A percentile compares a stretch with the other conserved stretches of the same genome.
Conservation (phyloP, 2,797 vertebrate genomes). For the Xyrichtys novacula region DNA sequence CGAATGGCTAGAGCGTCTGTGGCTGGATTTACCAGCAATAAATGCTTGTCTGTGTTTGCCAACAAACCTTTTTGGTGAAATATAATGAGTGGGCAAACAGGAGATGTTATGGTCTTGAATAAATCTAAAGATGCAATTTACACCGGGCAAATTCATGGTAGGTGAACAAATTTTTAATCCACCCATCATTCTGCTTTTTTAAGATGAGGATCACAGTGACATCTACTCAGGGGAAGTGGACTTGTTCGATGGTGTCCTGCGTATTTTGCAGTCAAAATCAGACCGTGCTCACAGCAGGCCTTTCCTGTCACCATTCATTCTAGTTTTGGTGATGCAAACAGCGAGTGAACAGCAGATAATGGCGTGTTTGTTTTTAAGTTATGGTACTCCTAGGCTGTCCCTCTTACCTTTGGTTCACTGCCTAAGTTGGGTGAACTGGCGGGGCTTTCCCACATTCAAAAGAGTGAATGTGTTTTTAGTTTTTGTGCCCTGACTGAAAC, state of each 20-base stretch:
- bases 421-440: constrained; percentile 52
- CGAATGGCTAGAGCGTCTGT: neutral
- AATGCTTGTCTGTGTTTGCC: neutral
- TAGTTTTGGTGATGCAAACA: constrained; percentile 23
- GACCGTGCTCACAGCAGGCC: neutral
- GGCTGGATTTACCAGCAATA: too few species aligned
- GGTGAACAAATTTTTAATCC: neutral
- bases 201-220: neutral
- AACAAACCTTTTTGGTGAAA: neutral
- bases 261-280: constrained; percentile 5
- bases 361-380: constrained; percentile 57
- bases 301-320: constrained; percentile 21
- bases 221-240: neutral
- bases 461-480: constrained; percentile 48
- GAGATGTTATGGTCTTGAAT: neutral
- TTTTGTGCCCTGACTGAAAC: constrained; percentile 56
- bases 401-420: constrained; percentile 41
- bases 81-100: neutral
- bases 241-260: neutral
- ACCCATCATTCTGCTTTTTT: neutral
- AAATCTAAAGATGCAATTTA: neutral
- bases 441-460: constrained; percentile 71
- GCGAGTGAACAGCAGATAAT: constrained; percentile 43
- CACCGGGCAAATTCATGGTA: neutral
- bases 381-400: constrained; percentile 17